These are phyloP conservation scores for Paramisgurnus dabryanus DNA, from an alignment of 2,113 vertebrate species.

Conservation along the genomic window DNA sequence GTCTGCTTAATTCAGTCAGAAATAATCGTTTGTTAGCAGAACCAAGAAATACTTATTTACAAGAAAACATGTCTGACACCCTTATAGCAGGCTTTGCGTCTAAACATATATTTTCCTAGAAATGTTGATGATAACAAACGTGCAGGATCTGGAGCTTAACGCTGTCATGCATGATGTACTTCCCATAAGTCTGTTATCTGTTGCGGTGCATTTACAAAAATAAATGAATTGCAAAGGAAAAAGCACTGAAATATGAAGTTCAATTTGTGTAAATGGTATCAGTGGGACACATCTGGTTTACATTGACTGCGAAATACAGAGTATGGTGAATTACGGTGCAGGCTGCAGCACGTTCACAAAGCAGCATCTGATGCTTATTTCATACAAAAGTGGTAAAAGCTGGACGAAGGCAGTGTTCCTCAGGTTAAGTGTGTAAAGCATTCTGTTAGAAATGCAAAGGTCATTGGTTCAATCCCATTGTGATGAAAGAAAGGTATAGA, in stretches of 20 bases:
- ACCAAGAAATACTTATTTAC: too few species aligned
- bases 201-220: background rate
- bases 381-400: background rate
- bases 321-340: background rate
- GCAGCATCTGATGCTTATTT: background rate
- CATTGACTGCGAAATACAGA: background rate
- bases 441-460: too few species aligned
- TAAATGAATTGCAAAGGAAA: background rate
- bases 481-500: too few species aligned
- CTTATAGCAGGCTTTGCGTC: too few species aligned
- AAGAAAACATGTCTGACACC: too few species aligned
- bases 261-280: background rate
- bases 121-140: background rate
- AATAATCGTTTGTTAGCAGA: too few species aligned
- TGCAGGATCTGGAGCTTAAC: background rate
- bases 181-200: background rate
- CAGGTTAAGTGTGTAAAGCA: too few species aligned
- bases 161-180: background rate
- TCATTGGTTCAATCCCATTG: too few species aligned
- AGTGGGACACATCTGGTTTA: conserved; percentile 9
- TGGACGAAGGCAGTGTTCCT: background rate
- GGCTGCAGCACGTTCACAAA: background rate
- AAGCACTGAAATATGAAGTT: background rate
- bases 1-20: too few species aligned
- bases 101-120: background rate